A percentile compares a stretch with the other conserved stretches of the same genome.
Evolutionary conservation across 2,797 vertebrate genomes (phyloP).

Genomic region (Sebastes miniatus): DNA sequence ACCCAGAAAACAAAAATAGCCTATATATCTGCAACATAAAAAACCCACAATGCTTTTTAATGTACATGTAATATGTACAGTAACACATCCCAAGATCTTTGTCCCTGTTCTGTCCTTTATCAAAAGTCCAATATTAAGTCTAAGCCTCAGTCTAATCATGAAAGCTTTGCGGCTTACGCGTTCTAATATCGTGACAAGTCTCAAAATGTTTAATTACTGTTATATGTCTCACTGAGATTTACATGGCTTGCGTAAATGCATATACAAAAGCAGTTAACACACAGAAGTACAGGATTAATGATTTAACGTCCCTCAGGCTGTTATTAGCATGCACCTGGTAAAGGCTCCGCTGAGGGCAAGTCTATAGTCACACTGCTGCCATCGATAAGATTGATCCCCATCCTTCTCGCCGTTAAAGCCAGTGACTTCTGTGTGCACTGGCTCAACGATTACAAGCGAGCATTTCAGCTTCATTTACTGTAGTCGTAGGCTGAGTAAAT

Average conservation of each 20-base stretch:
- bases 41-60: background rate
- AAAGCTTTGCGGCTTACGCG: background rate
- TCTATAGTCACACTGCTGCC: constrained; percentile 21
- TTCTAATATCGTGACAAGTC: background rate
- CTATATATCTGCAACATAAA: background rate
- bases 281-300: constrained; percentile 29
- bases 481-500: constrained; percentile 26
- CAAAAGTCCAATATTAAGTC: background rate
- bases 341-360: background rate
- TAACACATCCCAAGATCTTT: background rate
- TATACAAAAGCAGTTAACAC: constrained; percentile 15
- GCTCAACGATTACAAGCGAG: constrained; percentile 22
- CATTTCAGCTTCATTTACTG: constrained; percentile 44
- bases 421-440: constrained; percentile 20
- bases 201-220: constrained; percentile 5
- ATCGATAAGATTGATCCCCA: constrained; percentile 42
- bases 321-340: constrained; percentile 43
- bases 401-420: constrained; percentile 4
- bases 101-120: background rate
- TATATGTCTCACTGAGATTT: constrained; percentile 11
- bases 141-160: background rate
- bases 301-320: constrained; percentile 27
- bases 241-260: constrained; percentile 9
- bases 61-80: background rate
- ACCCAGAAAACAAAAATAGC: background rate